Conservation (phyloP, 1,140 invertebrate species). For the Heterodera carotae region DNA sequence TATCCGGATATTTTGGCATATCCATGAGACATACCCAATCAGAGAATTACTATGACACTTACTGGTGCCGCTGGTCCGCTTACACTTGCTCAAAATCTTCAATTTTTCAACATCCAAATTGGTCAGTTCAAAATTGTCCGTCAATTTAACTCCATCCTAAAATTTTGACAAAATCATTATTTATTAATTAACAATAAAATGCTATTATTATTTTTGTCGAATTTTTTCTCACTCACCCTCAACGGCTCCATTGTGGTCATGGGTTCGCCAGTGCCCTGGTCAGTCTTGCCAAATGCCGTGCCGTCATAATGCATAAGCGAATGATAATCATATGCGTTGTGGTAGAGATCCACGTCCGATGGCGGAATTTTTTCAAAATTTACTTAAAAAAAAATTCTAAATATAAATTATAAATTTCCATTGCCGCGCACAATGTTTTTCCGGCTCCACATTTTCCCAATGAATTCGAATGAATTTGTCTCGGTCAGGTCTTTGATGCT, state of each 20-base stretch:
- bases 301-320: slow-evolving; percentile 48
- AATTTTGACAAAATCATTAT: neutral
- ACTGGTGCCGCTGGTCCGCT: no score
- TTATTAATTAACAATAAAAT: slow-evolving; percentile 5
- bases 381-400: slow-evolving; percentile 25
- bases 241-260: slow-evolving; percentile 43
- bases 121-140: slow-evolving; percentile 42
- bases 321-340: slow-evolving; percentile 43
- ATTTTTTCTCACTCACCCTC: slow-evolving; percentile 30
- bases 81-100: slow-evolving; percentile 39
- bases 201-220: no score
- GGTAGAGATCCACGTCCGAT: slow-evolving; percentile 42
- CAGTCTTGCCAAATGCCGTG: slow-evolving; percentile 40
- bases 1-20: no score
- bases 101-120: slow-evolving; percentile 44
- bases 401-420: slow-evolving; percentile 13
- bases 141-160: slow-evolving; percentile 27
- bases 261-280: slow-evolving; percentile 31
- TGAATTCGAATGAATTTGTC: slow-evolving; percentile 43
- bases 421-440: slow-evolving; percentile 31
- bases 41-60: no score
- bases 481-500: slow-evolving; percentile 44
- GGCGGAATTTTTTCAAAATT: slow-evolving; percentile 43
- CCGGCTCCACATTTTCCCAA: slow-evolving; percentile 44
- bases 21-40: no score